Base-by-base conservation (phyloP, 2,888 invertebrate species). In the Clostera curtula region DNA sequence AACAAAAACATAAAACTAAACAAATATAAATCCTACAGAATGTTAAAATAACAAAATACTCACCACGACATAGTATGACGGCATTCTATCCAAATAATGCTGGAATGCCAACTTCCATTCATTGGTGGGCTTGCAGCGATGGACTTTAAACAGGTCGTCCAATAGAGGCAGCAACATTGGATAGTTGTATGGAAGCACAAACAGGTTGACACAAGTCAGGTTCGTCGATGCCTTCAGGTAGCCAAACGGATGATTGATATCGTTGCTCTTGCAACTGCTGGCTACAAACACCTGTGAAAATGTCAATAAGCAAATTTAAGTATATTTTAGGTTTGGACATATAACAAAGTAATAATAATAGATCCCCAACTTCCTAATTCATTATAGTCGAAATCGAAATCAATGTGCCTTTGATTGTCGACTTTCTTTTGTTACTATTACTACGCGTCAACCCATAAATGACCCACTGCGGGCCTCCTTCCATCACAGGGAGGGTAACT, bases 101-200 rank as follows among this genome's bases (percentile, higher is more conserved):
- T 96, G 95, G 75, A 99, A 97, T 40, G 94, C 93, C 29, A 91
- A 88, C 56, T 95, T 89, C 95, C 98, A 97, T 63, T 97, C 96
- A 24, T 90, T 90, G 6, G 93, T 92, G 3, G 96, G 96, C 70
- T 97, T 98, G 73, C 94, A 89, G 26, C 96, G 88, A 66, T 96
- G 96, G 37, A 95, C 90, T 77, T 97, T 96, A 65, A 96, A 94
- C 28, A 98, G 76, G 61, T 98, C 98, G 58, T 97, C 97, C 13
- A 99, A 79, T 5, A 99, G 79, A 1, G 97, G 96, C 56, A 98
- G 75, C 15, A 99, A 76, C 16, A 95, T 92, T 1, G 98, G 98
- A 74, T 98, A 99, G 80, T 99, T 99, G 84, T 99, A 99, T 12
- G 99, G 98, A 87, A 99, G 90, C 3, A 99, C 96, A 74, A 97